Conservation (phyloP, 1,140 invertebrate genomes). For the Plutomurus gul region DNA sequence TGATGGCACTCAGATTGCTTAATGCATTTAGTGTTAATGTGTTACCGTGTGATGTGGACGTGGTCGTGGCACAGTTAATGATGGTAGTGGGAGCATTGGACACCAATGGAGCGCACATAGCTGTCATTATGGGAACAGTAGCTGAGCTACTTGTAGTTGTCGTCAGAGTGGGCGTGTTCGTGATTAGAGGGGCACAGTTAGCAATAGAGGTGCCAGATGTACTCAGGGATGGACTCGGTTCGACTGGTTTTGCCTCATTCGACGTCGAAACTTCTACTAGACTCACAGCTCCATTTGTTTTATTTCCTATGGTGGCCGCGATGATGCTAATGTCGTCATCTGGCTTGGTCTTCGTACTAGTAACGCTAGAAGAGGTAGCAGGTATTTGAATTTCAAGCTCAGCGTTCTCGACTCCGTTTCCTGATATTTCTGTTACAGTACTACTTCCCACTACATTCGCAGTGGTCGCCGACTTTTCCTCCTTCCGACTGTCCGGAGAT, state of each 20-base stretch:
- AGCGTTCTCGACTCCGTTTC: background rate
- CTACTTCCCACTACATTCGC: background rate
- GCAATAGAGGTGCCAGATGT: background rate
- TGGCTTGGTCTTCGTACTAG: conserved; percentile 2
- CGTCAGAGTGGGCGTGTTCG: background rate
- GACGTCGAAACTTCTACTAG: background rate
- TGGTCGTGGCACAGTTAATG: conserved; percentile 23
- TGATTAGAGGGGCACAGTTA: background rate
- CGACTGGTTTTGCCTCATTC: background rate
- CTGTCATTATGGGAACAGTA: background rate
- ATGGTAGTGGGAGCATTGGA: background rate
- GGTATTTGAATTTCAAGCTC: conserved; percentile 23
- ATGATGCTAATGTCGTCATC: conserved; percentile 11
- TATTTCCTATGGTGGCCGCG: background rate
- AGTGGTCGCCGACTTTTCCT: background rate
- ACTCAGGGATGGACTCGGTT: background rate
- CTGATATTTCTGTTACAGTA: background rate
- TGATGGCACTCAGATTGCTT: background rate
- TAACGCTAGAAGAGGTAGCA: conserved; percentile 12
- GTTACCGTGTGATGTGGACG: background rate
- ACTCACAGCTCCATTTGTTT: background rate
- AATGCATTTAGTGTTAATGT: conserved; percentile 3
- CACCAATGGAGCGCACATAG: background rate
- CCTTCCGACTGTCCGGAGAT: background rate
- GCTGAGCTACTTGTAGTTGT: background rate